Conservation (phyloP, 2,113 vertebrate genomes). For the Formicarius rufipectus region DNA sequence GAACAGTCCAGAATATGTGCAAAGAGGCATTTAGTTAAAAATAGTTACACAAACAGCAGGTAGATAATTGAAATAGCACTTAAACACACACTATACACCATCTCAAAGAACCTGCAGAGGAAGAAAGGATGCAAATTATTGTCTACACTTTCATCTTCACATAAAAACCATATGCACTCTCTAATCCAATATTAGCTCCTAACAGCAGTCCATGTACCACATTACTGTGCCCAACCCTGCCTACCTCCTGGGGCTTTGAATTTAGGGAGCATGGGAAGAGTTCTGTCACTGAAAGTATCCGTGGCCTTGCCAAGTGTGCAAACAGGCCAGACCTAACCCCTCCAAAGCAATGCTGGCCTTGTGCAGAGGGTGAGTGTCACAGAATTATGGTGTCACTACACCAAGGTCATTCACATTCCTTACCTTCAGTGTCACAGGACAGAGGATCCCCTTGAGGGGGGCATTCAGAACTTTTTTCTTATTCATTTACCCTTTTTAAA, state of each 20-base stretch:
- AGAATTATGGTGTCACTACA: not conserved
- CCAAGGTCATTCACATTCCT: not conserved
- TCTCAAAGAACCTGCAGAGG: not conserved
- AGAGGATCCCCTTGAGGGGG: not conserved
- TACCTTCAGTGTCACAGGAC: not conserved
- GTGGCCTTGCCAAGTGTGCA: rapidly evolving
- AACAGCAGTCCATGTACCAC: not conserved
- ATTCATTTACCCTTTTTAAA: not conserved
- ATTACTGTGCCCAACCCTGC: not conserved
- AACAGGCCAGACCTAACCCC: not conserved
- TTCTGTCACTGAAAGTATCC: not conserved
- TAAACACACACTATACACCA: not conserved
- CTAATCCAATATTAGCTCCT: not conserved
- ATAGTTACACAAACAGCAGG: not conserved
- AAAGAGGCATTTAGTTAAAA: not conserved
- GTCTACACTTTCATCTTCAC: not conserved
- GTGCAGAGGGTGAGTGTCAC: rapidly evolving
- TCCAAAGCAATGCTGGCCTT: not conserved
- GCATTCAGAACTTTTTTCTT: not conserved
- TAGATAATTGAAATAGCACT: not conserved
- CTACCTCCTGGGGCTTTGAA: not conserved
- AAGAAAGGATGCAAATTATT: not conserved
- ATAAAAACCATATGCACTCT: not conserved
- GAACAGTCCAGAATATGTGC: not conserved
- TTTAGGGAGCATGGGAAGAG: not conserved